These are phyloP conservation scores for Ranitomeya imitator DNA, from an alignment of 2,113 vertebrate genomes.

Conservation along the genomic window DNA sequence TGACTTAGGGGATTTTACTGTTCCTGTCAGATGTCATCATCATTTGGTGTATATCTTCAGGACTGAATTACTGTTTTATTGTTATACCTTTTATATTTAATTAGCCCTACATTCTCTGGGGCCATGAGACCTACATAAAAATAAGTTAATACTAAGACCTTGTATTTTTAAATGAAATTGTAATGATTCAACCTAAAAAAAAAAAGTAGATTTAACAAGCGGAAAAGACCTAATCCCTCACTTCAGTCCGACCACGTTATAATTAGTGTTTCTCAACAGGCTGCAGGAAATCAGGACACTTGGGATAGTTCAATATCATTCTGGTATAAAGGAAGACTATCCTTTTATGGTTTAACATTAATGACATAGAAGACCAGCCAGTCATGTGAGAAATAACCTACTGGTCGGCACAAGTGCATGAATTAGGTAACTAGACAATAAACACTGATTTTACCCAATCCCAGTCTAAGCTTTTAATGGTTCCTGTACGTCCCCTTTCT, in stretches of 20 bases:
- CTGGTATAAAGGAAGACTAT: too few species aligned
- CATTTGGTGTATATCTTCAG: constrained; percentile 8
- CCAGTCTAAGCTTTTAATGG: too few species aligned
- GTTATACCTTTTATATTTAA: background rate
- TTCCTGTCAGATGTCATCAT: constrained; percentile 19
- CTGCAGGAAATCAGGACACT: background rate
- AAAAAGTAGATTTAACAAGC: background rate
- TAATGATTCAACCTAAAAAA: background rate
- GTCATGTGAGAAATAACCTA: too few species aligned
- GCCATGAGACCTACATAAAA: background rate
- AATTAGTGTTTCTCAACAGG: background rate
- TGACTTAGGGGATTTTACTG: constrained; percentile 3
- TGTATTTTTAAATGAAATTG: background rate
- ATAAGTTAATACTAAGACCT: background rate
- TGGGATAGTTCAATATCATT: too few species aligned
- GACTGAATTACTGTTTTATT: background rate
- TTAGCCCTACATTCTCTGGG: background rate
- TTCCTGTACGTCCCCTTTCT: too few species aligned
- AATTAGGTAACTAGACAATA: too few species aligned
- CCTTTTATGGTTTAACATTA: too few species aligned
- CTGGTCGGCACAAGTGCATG: too few species aligned
- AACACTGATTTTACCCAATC: too few species aligned
- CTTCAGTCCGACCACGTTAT: background rate
- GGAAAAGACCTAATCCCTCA: background rate
- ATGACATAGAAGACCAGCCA: too few species aligned